phyloP scores from a whole-genome alignment of 2,797 vertebrate genomes.

The Sebastes dallii region DNA sequence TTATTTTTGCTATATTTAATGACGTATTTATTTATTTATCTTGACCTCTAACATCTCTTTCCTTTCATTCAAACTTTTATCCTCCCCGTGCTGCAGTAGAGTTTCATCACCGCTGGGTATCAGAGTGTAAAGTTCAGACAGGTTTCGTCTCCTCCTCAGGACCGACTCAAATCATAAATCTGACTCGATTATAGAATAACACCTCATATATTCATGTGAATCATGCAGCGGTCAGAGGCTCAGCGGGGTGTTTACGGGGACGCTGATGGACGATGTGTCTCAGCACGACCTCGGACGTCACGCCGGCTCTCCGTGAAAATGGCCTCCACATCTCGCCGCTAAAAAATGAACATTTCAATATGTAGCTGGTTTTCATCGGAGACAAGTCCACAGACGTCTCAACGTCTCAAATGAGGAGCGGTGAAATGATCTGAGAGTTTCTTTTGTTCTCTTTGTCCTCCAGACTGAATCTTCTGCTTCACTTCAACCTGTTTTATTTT shows the following conservation, averaged over 20 bases:
- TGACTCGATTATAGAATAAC: slow-evolving; percentile 45
- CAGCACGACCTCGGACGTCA: slow-evolving; percentile 38
- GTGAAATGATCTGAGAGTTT: slow-evolving; percentile 3
- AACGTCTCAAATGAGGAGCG: not conserved
- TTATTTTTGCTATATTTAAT: no score
- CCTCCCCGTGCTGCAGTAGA: not conserved
- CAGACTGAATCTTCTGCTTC: not conserved
- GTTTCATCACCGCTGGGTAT: not conserved
- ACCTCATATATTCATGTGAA: slow-evolving; percentile 47
- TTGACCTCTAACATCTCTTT: not conserved
- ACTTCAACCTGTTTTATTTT: not conserved
- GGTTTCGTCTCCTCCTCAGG: not conserved
- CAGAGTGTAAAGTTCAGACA: not conserved
- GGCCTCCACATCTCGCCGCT: not conserved
- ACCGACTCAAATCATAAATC: not conserved
- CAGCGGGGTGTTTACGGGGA: slow-evolving; percentile 8
- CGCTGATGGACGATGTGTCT: slow-evolving; percentile 47
- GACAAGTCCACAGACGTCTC: slow-evolving; percentile 40
- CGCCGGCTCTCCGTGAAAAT: slow-evolving; percentile 41
- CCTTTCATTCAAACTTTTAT: not conserved
- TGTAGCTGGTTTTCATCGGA: not conserved
- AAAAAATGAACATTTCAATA: slow-evolving; percentile 19
- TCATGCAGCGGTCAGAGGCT: not conserved
- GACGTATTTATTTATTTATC: no score
- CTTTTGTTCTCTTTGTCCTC: not conserved